Base-by-base conservation (phyloP, 2,888 invertebrate genomes). In the Caenorhabditis sp. region DNA sequence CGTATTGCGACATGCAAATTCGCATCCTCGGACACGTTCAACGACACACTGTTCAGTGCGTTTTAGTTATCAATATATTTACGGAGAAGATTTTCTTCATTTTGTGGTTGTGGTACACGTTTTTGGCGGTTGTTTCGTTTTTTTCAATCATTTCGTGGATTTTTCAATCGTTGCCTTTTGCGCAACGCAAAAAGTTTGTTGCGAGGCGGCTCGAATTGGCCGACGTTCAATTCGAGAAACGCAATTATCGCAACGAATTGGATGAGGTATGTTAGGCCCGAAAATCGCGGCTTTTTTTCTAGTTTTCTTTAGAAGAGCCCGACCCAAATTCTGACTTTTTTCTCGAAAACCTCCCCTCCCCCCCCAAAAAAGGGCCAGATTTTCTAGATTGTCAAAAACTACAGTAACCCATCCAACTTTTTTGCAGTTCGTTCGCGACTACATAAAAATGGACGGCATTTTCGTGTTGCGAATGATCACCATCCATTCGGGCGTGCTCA, bases 11-110 rank as follows among this genome's bases (percentile, higher is more conserved):
- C 61, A 82, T 86, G 82, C 84, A 82, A 68, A 82, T 82, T 58
- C 65, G 83, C 26, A 82, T 80, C 19, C 68, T 87, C 59, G 87
- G 87, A 26, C 84, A 87, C 55, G 80, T 86, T 14, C 87, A 87
- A 64, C 71, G 83, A n/a, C 87, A 87, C 67, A 87, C 87, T 14
- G 86, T 87, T 2, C 87, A 87, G 66, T 87, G 87, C 70, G 87
- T 87, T 10, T 76, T 87, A 26, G 84, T 87, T 31, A 87, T 87
- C 69, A 87, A 87, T 69, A 87, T 87, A 43, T 87, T 87, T 73
- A 87, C 84, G 27, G 87, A 87, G 66, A 87, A 87, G 85, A 81
- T 87, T 6, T 87, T 87, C 80, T 79, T 87, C 54, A 71, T 87
- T 6, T 78, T 87, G 1, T 87, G 87, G 87, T 69, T 87, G 6